Evolutionary conservation across 2,797 vertebrate genomes (phyloP), one percentile per base, ranked within the genome.

Genomic region (Buceros bicornis): DNA sequence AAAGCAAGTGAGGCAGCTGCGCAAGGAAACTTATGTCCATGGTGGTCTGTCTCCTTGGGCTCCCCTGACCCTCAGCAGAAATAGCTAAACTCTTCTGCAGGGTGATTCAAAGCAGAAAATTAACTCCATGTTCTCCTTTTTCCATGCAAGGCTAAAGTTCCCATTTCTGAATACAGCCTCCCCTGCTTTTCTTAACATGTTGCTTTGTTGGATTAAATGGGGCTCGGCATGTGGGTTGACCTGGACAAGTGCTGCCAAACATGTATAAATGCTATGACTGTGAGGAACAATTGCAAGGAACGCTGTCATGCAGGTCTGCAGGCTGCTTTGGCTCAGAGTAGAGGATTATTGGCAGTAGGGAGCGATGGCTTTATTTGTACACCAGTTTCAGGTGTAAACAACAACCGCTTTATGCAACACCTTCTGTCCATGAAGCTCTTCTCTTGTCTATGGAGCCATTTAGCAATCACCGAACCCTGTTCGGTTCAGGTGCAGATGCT

Each of bases 311-410:
- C 24, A 25, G 84, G 61, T 89, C 50, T 6, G 8, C 37, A 31
- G 82, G 64, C 87, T 95, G 48, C 47, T 79, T 89, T 94, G 90
- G 88, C 92, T 95, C 2, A 0, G 54, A 56, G 50, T 19, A 82
- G 82, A 78, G 60, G 13, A 71, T 57, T 37, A 43, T 72, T 92
- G 81, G 89, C 81, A 91, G 71, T 29, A 67, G 82, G 81, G 74
- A 82, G 57, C 2, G 11, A 92, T 77, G 79, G 33, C 82, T 96
- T 95, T 94, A 89, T 96, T 91, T 91, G 82, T 92, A 65, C 51
- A 37, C 42, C 33, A 67, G 43, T 78, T 94, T 92, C 92, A 93
- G 82, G 61, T 88, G 69, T 94, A 94, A 88, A 88, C 74, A 93
- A 71, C 72, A 89, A 89, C 57, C 69, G 72, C 72, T 69, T 93